Base-by-base conservation (phyloP, 2,113 vertebrate genomes). In the Columba livia region DNA sequence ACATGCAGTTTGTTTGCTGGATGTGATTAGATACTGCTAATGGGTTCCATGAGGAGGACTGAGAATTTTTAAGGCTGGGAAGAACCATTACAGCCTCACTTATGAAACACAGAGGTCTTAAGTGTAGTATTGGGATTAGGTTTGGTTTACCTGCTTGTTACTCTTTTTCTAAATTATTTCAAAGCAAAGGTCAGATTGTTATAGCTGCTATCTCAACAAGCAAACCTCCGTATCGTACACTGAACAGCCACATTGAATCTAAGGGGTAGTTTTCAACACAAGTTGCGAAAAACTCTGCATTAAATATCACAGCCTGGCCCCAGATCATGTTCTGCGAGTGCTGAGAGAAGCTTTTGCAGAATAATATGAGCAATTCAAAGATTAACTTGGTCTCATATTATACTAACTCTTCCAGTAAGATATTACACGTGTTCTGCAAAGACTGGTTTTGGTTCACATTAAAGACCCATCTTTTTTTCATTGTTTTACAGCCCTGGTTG, bases 401-500 rank as follows among this genome's bases (percentile, higher is more conserved):
- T 75, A 0, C 69, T 75, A 19, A 47, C 64, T 67, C 58, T 85
- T 64, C 79, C 79, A 89, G 85, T 34, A 40, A 54, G 85, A 15
- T 44, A 48, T 24, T 28, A 2, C 84, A 53, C 1, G 10, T 40
- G 31, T 10, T 78, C 50, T 47, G 40, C 64, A 53, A 14, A 15
- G 85, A 3, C 3, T 71, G n/a, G 3, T 53, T 66, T 54, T 34
- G 80, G 64, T 17, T 90, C 82, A 8, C 54, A 3, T 56, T 62
- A 17, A 78, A 84, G 84, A 18, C 32, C 4, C 78, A 6, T 10
- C 5, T 74, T 44, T 88, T 32, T 91, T 47, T 36, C 54, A 0
- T 90, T 91, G 81, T 86, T 85, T 98, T 98, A 61, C 98, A 99
- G 99, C 99, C 66, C 96, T 99, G 81, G 98, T 99, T 15, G 99